Evolutionary conservation across 2,888 invertebrate genomes (phyloP).

Genomic region (Drosophila kuntzei): DNA sequence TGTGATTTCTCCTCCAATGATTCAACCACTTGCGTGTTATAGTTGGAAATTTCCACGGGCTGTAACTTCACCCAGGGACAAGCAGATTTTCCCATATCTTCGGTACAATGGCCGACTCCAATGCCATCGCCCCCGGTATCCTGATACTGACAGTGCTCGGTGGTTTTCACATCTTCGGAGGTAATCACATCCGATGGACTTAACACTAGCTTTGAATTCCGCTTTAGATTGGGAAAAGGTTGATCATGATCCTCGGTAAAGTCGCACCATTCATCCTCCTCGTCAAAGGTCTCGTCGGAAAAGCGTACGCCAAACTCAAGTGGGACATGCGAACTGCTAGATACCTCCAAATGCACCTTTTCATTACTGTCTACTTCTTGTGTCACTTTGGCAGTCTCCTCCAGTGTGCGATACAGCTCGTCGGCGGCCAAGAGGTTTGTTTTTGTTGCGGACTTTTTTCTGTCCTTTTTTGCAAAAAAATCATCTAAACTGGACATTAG

Average conservation of each 20-base stretch:
- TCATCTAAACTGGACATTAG: slow-evolving; percentile 67
- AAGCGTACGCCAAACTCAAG: slow-evolving; percentile 43
- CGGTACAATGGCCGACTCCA: slow-evolving; percentile 37
- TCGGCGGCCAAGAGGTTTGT: slow-evolving; percentile 62
- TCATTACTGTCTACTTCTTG: slow-evolving; percentile 27
- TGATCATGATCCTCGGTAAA: slow-evolving; percentile 61
- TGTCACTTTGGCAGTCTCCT: slow-evolving; percentile 48
- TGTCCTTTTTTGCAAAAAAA: slow-evolving; percentile 74
- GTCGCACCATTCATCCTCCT: slow-evolving; percentile 64
- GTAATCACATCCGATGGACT: not conserved
- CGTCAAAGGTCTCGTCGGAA: slow-evolving; percentile 33
- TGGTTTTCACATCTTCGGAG: slow-evolving; percentile 13
- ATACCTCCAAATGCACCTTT: slow-evolving; percentile 15
- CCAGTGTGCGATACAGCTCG: slow-evolving; percentile 64
- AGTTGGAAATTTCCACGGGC: slow-evolving; percentile 1
- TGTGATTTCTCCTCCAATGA: not conserved
- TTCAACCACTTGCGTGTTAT: not conserved
- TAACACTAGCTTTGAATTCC: slow-evolving; percentile 27
- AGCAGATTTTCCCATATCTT: slow-evolving; percentile 5
- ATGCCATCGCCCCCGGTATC: slow-evolving; percentile 65
- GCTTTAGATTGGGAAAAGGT: slow-evolving; percentile 34
- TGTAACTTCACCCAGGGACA: slow-evolving; percentile 60
- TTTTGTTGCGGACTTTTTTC: slow-evolving; percentile 55
- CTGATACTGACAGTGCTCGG: slow-evolving; percentile 22
- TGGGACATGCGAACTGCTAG: slow-evolving; percentile 8